A percentile compares a stretch with the other conserved stretches of the same genome.
Evolutionary conservation across 2,888 invertebrate species (phyloP).

Genomic region (Chrysina gloriosa): DNA sequence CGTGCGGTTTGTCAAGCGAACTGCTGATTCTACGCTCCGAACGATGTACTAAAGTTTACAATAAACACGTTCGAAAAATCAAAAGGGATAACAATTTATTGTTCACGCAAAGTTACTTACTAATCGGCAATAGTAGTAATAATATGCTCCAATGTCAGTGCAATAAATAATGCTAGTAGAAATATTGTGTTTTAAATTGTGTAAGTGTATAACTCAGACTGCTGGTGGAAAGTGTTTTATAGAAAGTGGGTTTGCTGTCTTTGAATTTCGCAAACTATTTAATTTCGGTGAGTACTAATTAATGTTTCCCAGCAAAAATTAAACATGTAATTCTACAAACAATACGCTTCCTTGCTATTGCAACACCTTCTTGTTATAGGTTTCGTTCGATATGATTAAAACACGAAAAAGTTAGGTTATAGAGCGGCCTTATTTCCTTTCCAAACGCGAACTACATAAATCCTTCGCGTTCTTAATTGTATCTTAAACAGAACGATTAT

Average conservation of each 20-base stretch:
- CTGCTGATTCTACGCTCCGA: conserved; percentile 48
- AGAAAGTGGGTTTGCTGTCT: conserved; percentile 64
- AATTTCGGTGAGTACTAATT: conserved; percentile 57
- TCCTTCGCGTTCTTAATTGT: conserved; percentile 12
- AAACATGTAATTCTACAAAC: neutral
- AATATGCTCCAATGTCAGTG: conserved; percentile 51
- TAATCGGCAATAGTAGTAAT: conserved; percentile 27
- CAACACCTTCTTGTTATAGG: neutral
- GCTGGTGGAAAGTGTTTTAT: conserved; percentile 62
- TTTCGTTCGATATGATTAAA: neutral
- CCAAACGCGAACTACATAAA: neutral
- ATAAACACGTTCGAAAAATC: conserved; percentile 21
- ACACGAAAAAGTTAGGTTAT: conserved; percentile 43
- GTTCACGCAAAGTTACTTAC: neutral
- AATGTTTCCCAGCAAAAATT: neutral
- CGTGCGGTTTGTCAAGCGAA: conserved; percentile 57
- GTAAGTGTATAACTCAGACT: conserved; percentile 59
- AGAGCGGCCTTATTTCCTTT: neutral
- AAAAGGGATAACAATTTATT: conserved; percentile 20
- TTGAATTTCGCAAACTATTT: conserved; percentile 60
- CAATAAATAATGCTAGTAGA: conserved; percentile 58
- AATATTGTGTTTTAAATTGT: conserved; percentile 61
- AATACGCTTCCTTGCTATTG: neutral
- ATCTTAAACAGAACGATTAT: conserved; percentile 16
- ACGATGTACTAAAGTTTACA: conserved; percentile 30